phyloP scores from a whole-genome alignment of 23 tunicate genomes.

The Clavelina lepadiformis region DNA sequence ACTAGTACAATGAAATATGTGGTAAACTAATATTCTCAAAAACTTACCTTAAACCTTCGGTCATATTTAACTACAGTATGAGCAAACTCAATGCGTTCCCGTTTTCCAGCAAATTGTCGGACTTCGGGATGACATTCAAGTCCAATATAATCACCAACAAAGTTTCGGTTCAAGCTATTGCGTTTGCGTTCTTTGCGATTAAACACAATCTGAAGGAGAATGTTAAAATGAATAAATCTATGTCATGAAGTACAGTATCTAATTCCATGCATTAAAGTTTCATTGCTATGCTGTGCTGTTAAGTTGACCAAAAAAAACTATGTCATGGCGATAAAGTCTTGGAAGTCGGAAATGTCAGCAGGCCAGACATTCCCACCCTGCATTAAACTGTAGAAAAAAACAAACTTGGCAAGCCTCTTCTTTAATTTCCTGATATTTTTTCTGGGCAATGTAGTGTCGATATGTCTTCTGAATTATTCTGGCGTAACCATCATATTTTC shows the following conservation, averaged over 20 bases:
- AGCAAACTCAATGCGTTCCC: conserved; percentile 93
- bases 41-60: conserved; percentile 80
- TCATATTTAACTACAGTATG: conserved; percentile 81
- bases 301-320: no score
- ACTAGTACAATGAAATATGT: no score
- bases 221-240: no score
- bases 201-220: conserved; percentile 62
- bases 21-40: background rate
- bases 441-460: conserved; percentile 74
- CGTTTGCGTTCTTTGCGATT: conserved; percentile 89
- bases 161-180: conserved; percentile 77
- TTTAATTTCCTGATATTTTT: conserved; percentile 84
- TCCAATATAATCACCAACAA: conserved; percentile 96
- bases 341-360: no score
- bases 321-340: no score
- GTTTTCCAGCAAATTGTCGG: conserved; percentile 66
- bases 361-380: no score
- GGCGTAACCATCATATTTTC: conserved; percentile 91
- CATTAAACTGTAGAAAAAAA: background rate
- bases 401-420: conserved; percentile 88
- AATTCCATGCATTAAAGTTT: no score
- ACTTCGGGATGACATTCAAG: conserved; percentile 85
- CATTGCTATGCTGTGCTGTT: no score
- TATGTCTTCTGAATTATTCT: conserved; percentile 87
- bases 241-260: no score